Base-by-base conservation (phyloP, 2,113 vertebrate genomes). In the Anthoscopus minutus region DNA sequence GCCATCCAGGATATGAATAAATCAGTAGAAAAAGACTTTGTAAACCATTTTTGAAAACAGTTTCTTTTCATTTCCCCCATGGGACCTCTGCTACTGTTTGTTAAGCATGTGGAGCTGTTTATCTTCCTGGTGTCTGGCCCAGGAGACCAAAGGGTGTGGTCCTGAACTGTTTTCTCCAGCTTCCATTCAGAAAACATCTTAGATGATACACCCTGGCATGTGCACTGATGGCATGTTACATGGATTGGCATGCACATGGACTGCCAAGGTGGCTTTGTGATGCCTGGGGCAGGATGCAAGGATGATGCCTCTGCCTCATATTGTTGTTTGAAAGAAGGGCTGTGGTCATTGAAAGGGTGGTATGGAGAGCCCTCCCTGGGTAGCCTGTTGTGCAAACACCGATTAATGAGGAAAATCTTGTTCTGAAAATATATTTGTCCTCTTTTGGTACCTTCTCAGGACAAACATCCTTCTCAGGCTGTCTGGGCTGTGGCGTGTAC, bases 221-320 rank as follows among this genome's bases (percentile, higher is more conserved):
- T 16, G 31, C 16, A 7, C 0, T 4, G 27, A 13, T 31, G 13
- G 15, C 57, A 51, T n/a, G 37, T 15, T 18, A 10, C 17, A 4
- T 0, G 7, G 24, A 12, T 20, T 3, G 2, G 22, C 57, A 61
- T 1, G 1, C 15, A 21, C 19, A 15, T 0, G 0, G 25, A 5
- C 11, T n/a, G 20, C 37, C 28, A 53, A 35, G 28, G 18, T 0
- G 1, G 9, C 35, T 54, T 33, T 6, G 0, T 10, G 51, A 35
- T 44, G 69, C 56, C 40, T 16, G 11, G 31, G 57, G n/a, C 17
- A 12, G 54, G 19, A 19, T 19, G 15, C 21, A 40, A 44, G 30
- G 13, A 4, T 62, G 24, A 54, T 27, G 42, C 30, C 44, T 78
- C 30, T 79, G 53, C 25, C 40, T 65, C 2, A 0, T 28, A 31